Base-by-base conservation (phyloP, 2,888 invertebrate species). In the Drosophila sordidula region DNA sequence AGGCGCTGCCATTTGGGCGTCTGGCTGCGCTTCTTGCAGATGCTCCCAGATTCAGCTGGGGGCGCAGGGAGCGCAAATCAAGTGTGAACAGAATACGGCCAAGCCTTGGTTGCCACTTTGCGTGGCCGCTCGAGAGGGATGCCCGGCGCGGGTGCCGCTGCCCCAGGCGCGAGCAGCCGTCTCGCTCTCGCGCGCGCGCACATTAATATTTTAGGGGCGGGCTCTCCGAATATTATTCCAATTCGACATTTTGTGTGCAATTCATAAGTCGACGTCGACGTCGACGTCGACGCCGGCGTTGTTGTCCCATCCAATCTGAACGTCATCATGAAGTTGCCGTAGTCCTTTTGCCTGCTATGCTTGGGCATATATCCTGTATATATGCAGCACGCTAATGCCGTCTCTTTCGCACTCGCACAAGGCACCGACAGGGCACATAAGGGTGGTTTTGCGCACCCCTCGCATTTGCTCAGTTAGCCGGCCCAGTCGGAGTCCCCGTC, bases 191-290 rank as follows among this genome's bases (percentile, higher is more conserved):
- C 39, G 44, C 6, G n/a, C 38, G 75, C 70, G 80, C 80, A 81
- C 73, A 89, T 87, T 87, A 90, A 91, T 91, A 91, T 89, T 91
- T 90, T 88, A 91, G 91, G 90, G 90, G 90, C 90, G 90, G 90
- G 87, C 83, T 69, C 74, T 79, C 46, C 52, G 47, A 42, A 63
- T 74, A 70, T 59, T 86, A 87, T 89, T 89, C 90, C 89, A 89
- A 90, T 90, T 91, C 91, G 91, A 90, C 90, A 91, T 90, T 91
- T 91, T 91, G 89, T 90, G 75, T 80, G 77, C 67, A 78, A 79
- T 87, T 89, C 83, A 87, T 87, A 87, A 83, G 77, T 69, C 58
- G 65, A 49, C 57, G 85, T 59, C 67, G 67, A 47, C 9, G 71
- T n/a, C 73, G 32, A 9, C n/a, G 62, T 22, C 25, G 44, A 18